These are phyloP conservation scores for Pelecanus crispus DNA, from an alignment of 2,113 vertebrate species.

Conservation along the genomic window DNA sequence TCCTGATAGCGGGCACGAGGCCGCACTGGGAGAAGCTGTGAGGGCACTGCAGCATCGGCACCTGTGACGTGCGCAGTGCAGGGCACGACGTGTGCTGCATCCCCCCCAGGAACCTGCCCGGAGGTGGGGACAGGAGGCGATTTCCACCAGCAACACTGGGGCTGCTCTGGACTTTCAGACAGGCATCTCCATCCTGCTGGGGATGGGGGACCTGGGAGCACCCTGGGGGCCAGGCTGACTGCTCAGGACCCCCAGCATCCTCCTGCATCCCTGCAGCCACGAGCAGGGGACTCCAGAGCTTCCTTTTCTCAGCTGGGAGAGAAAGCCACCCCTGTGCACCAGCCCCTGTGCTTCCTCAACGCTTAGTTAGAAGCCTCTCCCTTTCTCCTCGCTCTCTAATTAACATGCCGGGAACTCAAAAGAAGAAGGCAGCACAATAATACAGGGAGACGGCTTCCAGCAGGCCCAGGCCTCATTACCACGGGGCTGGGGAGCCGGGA, in stretches of 20 bases:
- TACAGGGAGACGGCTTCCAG: slow-evolving; percentile 65
- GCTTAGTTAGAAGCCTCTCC: slow-evolving; percentile 85
- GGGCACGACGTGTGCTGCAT: fast-evolving
- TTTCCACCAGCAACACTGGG: background rate
- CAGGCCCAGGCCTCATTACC: slow-evolving; percentile 76
- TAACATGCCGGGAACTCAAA: slow-evolving; percentile 79
- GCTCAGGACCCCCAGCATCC: background rate
- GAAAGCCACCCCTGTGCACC: slow-evolving; percentile 80
- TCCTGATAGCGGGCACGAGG: background rate
- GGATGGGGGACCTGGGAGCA: background rate
- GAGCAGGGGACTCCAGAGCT: slow-evolving; percentile 40
- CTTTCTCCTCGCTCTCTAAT: slow-evolving; percentile 80
- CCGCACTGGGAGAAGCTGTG: fast-evolving
- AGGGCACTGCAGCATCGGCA: fast-evolving
- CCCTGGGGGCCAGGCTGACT: background rate
- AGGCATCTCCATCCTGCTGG: background rate
- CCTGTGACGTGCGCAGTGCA: fast-evolving
- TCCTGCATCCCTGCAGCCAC: background rate
- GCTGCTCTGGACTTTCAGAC: background rate
- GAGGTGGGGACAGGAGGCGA: background rate
- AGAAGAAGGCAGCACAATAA: slow-evolving; percentile 75
- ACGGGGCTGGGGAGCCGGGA: slow-evolving; percentile 57
- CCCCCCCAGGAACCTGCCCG: background rate
- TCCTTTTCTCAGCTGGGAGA: slow-evolving; percentile 72
- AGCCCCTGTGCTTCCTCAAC: slow-evolving; percentile 64